A percentile compares a stretch with the other conserved stretches of the same genome.
Evolutionary conservation across 2,113 vertebrate species (phyloP).

Genomic region (Ornithorhynchus anatinus): DNA sequence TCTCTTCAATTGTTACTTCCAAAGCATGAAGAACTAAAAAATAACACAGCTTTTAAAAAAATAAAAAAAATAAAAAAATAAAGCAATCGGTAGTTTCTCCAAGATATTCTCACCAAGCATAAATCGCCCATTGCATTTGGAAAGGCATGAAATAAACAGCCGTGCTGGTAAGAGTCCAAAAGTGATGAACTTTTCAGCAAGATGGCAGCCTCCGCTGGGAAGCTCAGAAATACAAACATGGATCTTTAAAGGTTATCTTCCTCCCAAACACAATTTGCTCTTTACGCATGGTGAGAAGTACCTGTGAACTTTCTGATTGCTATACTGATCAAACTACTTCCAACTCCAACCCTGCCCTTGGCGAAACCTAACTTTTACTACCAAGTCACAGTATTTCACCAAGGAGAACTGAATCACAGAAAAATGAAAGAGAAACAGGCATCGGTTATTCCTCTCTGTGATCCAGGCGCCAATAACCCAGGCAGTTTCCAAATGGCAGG

Average conservation of each 20-base stretch:
- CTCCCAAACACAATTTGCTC: slow-evolving; percentile 10
- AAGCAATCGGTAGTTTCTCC: slow-evolving; percentile 52
- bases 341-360: slow-evolving; percentile 47
- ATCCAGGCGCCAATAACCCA: slow-evolving; percentile 11
- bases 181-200: slow-evolving; percentile 18
- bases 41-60: slow-evolving; percentile 69
- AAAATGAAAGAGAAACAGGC: slow-evolving; percentile 43
- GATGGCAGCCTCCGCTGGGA: slow-evolving; percentile 47
- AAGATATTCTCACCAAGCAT: slow-evolving; percentile 56
- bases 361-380: slow-evolving; percentile 24
- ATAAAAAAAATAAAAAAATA: slow-evolving; percentile 57
- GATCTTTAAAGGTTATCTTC: neutral
- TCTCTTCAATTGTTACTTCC: slow-evolving; percentile 69
- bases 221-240: slow-evolving; percentile 30
- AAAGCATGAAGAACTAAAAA: slow-evolving; percentile 61
- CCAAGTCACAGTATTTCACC: slow-evolving; percentile 27
- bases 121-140: neutral
- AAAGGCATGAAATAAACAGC: slow-evolving; percentile 21
- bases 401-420: slow-evolving; percentile 1
- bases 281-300: slow-evolving; percentile 63
- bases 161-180: slow-evolving; percentile 21
- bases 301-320: slow-evolving; percentile 58
- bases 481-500: slow-evolving; percentile 30
- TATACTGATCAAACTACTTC: slow-evolving; percentile 53
- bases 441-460: slow-evolving; percentile 33